A percentile compares a stretch with the other conserved stretches of the same genome.
phyloP scores from a whole-genome alignment of 2,113 vertebrate genomes.

The Atherinomorus stipes region DNA sequence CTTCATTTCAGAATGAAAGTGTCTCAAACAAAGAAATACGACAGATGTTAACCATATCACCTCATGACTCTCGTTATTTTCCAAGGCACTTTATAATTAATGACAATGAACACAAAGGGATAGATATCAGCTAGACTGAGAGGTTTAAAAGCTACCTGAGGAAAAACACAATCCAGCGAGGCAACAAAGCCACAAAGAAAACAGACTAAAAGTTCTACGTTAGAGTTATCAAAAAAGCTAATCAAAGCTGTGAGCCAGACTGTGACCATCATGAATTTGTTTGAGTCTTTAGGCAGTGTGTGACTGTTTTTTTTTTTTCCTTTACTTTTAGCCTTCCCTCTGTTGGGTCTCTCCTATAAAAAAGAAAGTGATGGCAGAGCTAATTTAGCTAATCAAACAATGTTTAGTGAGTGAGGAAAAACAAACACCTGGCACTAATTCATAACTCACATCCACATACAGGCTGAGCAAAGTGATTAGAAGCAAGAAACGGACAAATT shows the following conservation, averaged over 20 bases:
- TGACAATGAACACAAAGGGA: constrained; percentile 41
- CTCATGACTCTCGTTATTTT: constrained; percentile 11
- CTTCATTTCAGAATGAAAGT: not conserved
- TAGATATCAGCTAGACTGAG: constrained; percentile 2
- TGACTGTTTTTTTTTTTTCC: not conserved
- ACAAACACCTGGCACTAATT: constrained; percentile 57
- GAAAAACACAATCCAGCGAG: not conserved
- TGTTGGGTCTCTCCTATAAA: constrained; percentile 6
- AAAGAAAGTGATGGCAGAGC: constrained; percentile 17
- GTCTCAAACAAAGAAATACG: not conserved
- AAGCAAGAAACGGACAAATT: too few relatives aligned
- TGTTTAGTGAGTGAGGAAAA: constrained; percentile 56
- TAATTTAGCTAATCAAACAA: constrained; percentile 61
- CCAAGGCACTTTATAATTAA: constrained; percentile 57
- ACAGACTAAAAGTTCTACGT: not conserved
- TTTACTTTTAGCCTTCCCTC: not conserved
- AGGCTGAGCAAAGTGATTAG: too few relatives aligned
- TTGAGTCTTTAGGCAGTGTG: not conserved
- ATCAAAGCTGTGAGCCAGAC: constrained; percentile 38
- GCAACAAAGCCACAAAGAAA: constrained; percentile 4
- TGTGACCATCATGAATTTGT: constrained; percentile 12
- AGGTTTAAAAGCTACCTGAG: constrained; percentile 36
- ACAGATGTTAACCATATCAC: constrained; percentile 14
- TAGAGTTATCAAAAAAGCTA: constrained; percentile 16
- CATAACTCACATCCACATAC: constrained; percentile 8